These are phyloP conservation scores for Glossosoma conforme DNA, from an alignment of 1,140 invertebrate genomes.

Conservation along the genomic window DNA sequence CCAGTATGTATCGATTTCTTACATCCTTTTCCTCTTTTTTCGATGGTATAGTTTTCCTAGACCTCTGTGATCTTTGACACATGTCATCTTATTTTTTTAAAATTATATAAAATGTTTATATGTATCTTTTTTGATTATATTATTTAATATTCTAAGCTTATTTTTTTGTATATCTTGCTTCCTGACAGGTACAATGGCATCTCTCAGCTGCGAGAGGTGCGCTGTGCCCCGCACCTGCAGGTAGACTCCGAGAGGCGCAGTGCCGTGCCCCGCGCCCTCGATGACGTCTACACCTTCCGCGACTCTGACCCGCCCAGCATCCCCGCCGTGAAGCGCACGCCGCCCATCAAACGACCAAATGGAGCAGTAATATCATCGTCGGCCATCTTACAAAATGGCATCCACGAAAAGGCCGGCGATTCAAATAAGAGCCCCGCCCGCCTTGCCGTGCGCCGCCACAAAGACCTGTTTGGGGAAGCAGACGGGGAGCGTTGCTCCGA, in stretches of 20 bases:
- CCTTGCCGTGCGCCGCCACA: slow-evolving; percentile 21
- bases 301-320: slow-evolving; percentile 13
- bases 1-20: too few relatives aligned
- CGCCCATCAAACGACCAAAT: too few relatives aligned
- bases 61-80: too few relatives aligned
- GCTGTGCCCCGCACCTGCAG: slow-evolving; percentile 35
- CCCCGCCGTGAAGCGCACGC: too few relatives aligned
- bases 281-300: slow-evolving; percentile 28
- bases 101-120: too few relatives aligned
- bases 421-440: slow-evolving; percentile 5
- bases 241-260: slow-evolving; percentile 36
- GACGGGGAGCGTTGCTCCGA: slow-evolving; percentile 30
- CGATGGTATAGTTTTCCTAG: too few relatives aligned
- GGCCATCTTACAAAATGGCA: slow-evolving; percentile 11
- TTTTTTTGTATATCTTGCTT: too few relatives aligned
- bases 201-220: slow-evolving; percentile 45
- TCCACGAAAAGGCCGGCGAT: slow-evolving; percentile 9
- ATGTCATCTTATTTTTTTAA: too few relatives aligned
- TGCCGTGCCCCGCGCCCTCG: slow-evolving; percentile 24
- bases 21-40: too few relatives aligned
- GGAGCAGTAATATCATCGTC: too few relatives aligned
- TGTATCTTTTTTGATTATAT: too few relatives aligned
- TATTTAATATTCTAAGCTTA: too few relatives aligned
- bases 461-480: slow-evolving; percentile 19
- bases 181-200: slow-evolving; percentile 47